These are phyloP conservation scores for Eupithecia dodoneata DNA, from an alignment of 2,888 invertebrate species.

Conservation along the genomic window DNA sequence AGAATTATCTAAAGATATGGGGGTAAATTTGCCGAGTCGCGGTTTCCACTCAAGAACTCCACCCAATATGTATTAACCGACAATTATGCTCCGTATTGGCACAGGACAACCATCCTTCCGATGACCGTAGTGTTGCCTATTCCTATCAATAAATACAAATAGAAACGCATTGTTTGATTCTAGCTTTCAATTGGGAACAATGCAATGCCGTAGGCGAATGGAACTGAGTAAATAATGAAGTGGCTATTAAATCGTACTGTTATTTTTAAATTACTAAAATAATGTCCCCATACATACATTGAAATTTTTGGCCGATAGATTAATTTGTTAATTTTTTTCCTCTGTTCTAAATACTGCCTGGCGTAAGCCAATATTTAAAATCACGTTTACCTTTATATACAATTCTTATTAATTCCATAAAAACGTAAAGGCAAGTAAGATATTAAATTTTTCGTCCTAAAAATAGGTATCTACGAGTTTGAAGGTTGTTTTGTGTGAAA, in stretches of 20 bases:
- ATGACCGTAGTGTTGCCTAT: not conserved
- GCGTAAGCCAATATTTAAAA: not conserved
- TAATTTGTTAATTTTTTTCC: not conserved
- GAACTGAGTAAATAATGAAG: not conserved
- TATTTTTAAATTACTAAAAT: too few species aligned
- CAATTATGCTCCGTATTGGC: not conserved
- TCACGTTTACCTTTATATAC: not conserved
- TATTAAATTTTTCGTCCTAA: not conserved
- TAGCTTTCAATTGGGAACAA: not conserved
- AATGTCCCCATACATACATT: not conserved
- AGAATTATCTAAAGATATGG: too few species aligned
- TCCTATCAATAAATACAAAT: conserved; percentile 4
- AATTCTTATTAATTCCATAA: not conserved
- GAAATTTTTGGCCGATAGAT: not conserved
- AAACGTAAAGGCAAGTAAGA: not conserved
- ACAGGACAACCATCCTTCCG: not conserved
- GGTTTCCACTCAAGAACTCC: too few species aligned
- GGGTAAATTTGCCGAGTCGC: too few species aligned
- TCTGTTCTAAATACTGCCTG: not conserved
- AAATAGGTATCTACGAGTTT: not conserved
- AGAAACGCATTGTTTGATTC: conserved; percentile 1
- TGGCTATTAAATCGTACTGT: not conserved
- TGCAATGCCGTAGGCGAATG: not conserved
- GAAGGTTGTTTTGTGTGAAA: not conserved
- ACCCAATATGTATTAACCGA: not conserved